phyloP scores from a whole-genome alignment of 2,888 invertebrate genomes.

The Noctua comes region DNA sequence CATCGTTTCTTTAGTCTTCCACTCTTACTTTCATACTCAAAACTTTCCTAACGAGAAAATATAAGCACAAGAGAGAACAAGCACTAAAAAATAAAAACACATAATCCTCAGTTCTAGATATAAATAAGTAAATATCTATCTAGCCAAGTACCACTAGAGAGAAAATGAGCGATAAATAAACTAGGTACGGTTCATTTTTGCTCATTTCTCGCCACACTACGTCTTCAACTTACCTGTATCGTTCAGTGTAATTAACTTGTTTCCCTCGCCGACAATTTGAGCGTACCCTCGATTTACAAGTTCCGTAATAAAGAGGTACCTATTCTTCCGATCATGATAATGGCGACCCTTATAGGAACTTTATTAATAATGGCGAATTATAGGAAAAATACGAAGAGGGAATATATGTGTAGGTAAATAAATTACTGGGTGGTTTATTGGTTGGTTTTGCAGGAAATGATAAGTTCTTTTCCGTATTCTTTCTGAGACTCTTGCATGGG shows the following conservation, averaged over 20 bases:
- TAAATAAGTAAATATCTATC: neutral
- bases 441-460: neutral
- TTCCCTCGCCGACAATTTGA: slow-evolving; percentile 26
- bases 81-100: neutral
- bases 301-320: slow-evolving; percentile 16
- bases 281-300: slow-evolving; percentile 34
- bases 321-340: slow-evolving; percentile 25
- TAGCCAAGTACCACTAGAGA: neutral
- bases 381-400: neutral
- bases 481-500: neutral
- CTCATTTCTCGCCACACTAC: neutral
- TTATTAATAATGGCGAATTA: slow-evolving; percentile 39
- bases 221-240: slow-evolving; percentile 21
- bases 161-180: neutral
- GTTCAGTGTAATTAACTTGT: slow-evolving; percentile 42
- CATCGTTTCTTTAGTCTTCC: too few species aligned
- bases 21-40: too few species aligned
- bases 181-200: neutral
- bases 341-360: slow-evolving; percentile 6
- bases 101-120: neutral
- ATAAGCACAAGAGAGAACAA: too few species aligned
- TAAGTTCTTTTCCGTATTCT: neutral
- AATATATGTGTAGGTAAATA: neutral
- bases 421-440: neutral
- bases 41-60: too few species aligned